phyloP scores from a whole-genome alignment of 53 echinoderm and acorn worm genomes.

The Zoroaster sp. region DNA sequence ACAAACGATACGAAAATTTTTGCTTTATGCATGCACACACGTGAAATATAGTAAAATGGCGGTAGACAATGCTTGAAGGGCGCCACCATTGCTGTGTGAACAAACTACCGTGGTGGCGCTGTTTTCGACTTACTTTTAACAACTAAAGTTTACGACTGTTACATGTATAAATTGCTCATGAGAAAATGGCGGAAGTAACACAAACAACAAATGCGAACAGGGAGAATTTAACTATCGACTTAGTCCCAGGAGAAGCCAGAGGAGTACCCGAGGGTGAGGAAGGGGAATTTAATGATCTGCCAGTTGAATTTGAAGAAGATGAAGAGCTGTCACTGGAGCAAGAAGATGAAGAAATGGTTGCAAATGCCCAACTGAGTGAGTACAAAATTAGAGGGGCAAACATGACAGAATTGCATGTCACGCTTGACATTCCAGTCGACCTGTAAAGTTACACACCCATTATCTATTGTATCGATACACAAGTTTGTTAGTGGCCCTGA shows the following conservation, averaged over 20 bases:
- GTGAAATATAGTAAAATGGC: slow-evolving; percentile 42
- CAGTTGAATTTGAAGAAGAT: slow-evolving; percentile 35
- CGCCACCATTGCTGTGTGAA: background rate
- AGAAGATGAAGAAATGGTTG: slow-evolving; percentile 43
- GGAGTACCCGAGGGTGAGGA: slow-evolving; percentile 35
- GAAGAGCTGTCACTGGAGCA: slow-evolving; percentile 33
- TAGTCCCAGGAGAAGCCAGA: slow-evolving; percentile 30
- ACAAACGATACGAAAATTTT: background rate
- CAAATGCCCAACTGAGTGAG: slow-evolving; percentile 64
- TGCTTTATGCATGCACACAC: background rate
- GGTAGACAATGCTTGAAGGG: slow-evolving; percentile 38
- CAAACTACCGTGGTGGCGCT: background rate
- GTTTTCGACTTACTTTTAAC: background rate
- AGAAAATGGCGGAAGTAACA: slow-evolving; percentile 34
- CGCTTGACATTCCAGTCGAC: background rate
- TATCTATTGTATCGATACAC: too few species aligned
- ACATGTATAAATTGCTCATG: background rate
- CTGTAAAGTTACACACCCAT: too few species aligned
- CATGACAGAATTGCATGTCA: background rate
- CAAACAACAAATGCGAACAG: background rate
- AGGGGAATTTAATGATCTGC: background rate
- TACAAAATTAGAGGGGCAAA: background rate
- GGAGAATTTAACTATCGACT: slow-evolving; percentile 43
- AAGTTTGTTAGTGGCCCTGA: too few species aligned
- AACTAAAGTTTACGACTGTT: slow-evolving; percentile 1